Evolutionary conservation across 2,888 invertebrate genomes (phyloP), one percentile per base, ranked within the genome.

Genomic region (Drosophila mimetica): DNA sequence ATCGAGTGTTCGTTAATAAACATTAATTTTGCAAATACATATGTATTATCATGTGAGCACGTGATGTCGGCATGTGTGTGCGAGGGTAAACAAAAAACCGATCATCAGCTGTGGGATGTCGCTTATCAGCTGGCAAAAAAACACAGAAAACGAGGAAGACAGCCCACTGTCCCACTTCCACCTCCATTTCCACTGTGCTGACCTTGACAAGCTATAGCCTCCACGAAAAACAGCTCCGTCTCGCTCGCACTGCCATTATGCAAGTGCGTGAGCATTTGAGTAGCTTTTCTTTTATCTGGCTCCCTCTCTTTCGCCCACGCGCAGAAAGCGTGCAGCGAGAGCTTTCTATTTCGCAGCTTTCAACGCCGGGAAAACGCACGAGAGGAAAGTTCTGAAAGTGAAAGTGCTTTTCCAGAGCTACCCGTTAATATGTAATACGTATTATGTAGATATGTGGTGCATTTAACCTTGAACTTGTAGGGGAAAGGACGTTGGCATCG

Each of bases 81-180:
- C 50, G 41, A 59, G 66, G 48, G 55, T 80, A 86, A 83, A 83
- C 79, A 83, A 78, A 77, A 66, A 57, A 48, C 18, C 44, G 60
- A 78, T 82, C 69, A 22, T 58, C 82, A 83, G 86, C 84, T 83
- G 82, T 78, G 16, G 32, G 11, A 52, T 42, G 48, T 14, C 5
- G 16, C 66, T 47, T 65, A 76, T 77, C 77, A 76, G 60, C 58
- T 52, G 73, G 51, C 72, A 48, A 44, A 20, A 41, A 39, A 39
- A 28, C 6, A 28, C 6, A 37, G 32, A 20, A 44, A 41, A 41
- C 42, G 25, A 4, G 22, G 50, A 47, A 44, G 36, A 32, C 18
- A 32, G 58, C 60, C 39, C 51, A 36, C 20, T 18, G 30, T 50
- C 58, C 52, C 57, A 57, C 34, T 51, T 28, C 9, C 25, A 44